Percentiles rank a stretch among this genome's conserved stretches.
Evolutionary conservation across 1,140 invertebrate genomes (phyloP).

Genomic region (Oedothorax gibbosus): DNA sequence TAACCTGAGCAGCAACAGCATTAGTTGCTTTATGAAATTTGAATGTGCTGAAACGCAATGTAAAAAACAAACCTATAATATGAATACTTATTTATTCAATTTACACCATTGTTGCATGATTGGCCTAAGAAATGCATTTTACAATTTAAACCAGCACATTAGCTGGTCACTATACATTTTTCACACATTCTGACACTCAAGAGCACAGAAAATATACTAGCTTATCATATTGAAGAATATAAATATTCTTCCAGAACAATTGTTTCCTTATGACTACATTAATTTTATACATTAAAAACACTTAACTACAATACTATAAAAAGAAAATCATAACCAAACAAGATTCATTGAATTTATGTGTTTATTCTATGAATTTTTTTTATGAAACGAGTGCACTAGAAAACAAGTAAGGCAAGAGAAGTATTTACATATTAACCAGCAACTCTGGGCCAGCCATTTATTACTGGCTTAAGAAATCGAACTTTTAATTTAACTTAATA

Average conservation of each 20-base stretch:
- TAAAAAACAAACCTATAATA: neutral
- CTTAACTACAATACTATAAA: conserved; percentile 45
- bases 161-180: conserved; percentile 44
- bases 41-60: neutral
- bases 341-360: conserved; percentile 2
- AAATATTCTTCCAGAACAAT: conserved; percentile 43
- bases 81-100: conserved; percentile 51
- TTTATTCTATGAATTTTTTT: conserved; percentile 31
- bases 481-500: conserved; percentile 30
- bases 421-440: conserved; percentile 45
- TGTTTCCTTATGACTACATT: conserved; percentile 11
- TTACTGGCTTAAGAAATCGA: conserved; percentile 15
- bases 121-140: conserved; percentile 51
- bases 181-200: conserved; percentile 37
- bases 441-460: conserved; percentile 40
- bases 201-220: conserved; percentile 38
- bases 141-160: conserved; percentile 32
- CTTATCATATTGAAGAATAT: conserved; percentile 42
- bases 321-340: conserved; percentile 9
- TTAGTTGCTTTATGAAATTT: neutral
- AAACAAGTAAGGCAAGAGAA: conserved; percentile 22
- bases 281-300: conserved; percentile 40
- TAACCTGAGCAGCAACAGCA: no score
- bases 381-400: conserved; percentile 35
- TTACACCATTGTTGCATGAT: conserved; percentile 35